Percentiles rank a stretch among this genome's conserved stretches.
Conservation (phyloP, 1,140 invertebrate species). For the Thaumetopoea pityocampa region DNA sequence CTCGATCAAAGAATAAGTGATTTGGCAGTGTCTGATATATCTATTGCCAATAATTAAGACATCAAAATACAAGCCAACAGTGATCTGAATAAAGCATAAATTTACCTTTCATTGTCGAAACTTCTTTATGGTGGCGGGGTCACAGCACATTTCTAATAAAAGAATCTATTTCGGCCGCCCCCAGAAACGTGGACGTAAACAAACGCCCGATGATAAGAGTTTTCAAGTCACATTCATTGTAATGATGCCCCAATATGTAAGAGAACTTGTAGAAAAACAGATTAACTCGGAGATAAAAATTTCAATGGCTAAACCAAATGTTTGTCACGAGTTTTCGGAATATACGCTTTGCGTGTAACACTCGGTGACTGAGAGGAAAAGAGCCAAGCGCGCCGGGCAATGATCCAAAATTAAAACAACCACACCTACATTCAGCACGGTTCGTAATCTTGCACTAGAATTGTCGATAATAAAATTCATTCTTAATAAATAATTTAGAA, state of each 20-base stretch:
- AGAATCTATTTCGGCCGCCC: constrained; percentile 61
- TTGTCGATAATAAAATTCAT: too few species aligned
- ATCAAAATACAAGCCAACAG: constrained; percentile 36
- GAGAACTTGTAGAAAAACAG: not conserved
- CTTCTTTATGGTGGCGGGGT: constrained; percentile 44
- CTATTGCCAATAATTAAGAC: constrained; percentile 34
- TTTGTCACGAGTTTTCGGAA: constrained; percentile 30
- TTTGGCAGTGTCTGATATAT: constrained; percentile 32
- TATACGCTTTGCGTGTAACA: constrained; percentile 31
- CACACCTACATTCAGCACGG: constrained; percentile 43
- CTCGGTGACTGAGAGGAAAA: constrained; percentile 43
- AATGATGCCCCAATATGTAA: constrained; percentile 11
- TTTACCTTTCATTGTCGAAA: constrained; percentile 47
- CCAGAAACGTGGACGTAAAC: constrained; percentile 38
- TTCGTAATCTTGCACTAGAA: constrained; percentile 31
- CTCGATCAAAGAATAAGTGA: constrained; percentile 6
- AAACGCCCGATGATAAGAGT: constrained; percentile 24
- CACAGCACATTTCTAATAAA: constrained; percentile 53
- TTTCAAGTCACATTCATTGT: constrained; percentile 22
- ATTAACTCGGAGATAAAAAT: constrained; percentile 1
- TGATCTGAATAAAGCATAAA: constrained; percentile 32
- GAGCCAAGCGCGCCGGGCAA: constrained; percentile 53
- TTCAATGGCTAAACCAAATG: constrained; percentile 6
- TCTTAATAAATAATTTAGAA: constrained; percentile 18
- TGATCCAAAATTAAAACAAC: constrained; percentile 64